Base-by-base conservation (phyloP, 2,888 invertebrate genomes). In the Muschampia staudingeri region DNA sequence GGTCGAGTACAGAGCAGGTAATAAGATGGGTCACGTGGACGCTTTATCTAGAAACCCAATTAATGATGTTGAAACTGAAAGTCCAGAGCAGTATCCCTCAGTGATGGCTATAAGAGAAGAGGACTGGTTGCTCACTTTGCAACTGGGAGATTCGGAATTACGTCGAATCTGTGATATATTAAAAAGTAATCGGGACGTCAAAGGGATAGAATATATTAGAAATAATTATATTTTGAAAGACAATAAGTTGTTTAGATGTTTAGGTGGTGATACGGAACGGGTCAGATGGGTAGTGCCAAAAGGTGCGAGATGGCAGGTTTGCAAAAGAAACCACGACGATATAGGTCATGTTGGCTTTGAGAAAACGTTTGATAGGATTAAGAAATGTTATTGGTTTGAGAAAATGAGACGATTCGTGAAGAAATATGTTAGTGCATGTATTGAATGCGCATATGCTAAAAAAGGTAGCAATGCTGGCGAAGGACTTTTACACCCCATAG, bases 11-110 rank as follows among this genome's bases (percentile, higher is more conserved):
- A 82, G 91, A 30, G 85, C 89, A 1, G 90, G 89, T 0, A 80
- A 80, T 2, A 80, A 81, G 0, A 91, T 92, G 89, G 78, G 76
- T 16, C 91, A 92, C 69, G 90, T 89, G 2, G 92, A 92, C 79
- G 91, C 90, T 0, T 61, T 92, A 16, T 92, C 92, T 76, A 69
- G 91, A 8, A 87, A 89, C 65, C 89, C 90, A 2, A 14, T 65
- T 14, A 7, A n/a, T 7, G 56, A 7, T 19, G 19, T 6, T 8
- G 56, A 56, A 14, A 19, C 14, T 8, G n/a, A 19, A 19, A 14
- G 19, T 52, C n/a, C 7, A 7, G 52, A 19, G 9, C n/a, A 52
- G 8, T 52, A 52, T 19, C n/a, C 52, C 7, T 8, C 8, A 2
- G 69, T 69, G 44, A 72, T 44, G 72, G 72, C 11, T 16, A 77